phyloP scores from a whole-genome alignment of 1,140 invertebrate genomes.

The Psilanteris sp. region DNA sequence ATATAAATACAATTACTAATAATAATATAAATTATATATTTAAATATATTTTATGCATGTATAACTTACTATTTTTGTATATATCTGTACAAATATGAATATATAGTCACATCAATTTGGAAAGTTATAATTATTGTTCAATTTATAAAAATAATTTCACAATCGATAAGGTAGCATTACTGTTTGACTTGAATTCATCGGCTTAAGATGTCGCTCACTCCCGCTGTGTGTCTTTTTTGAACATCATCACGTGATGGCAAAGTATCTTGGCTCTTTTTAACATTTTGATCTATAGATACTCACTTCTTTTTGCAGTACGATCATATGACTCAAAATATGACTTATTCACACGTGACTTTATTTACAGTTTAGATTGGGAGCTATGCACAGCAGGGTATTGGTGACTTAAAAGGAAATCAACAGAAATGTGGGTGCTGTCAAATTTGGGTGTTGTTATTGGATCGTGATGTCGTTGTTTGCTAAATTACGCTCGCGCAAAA shows the following conservation, averaged over 20 bases:
- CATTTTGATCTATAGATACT: slow-evolving; percentile 54
- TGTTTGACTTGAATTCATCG: slow-evolving; percentile 3
- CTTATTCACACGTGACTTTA: slow-evolving; percentile 81
- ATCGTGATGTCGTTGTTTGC: slow-evolving; percentile 80
- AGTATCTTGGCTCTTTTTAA: slow-evolving; percentile 53
- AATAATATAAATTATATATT: too few relatives aligned
- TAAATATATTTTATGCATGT: too few relatives aligned
- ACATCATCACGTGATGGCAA: slow-evolving; percentile 41
- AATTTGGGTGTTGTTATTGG: slow-evolving; percentile 43
- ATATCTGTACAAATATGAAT: too few relatives aligned
- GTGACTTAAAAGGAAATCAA: too few relatives aligned
- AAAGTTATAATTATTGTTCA: too few relatives aligned
- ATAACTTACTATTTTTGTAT: too few relatives aligned
- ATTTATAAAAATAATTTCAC: too few relatives aligned
- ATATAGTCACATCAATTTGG: too few relatives aligned
- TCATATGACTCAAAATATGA: slow-evolving; percentile 80
- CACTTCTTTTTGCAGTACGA: slow-evolving; percentile 68
- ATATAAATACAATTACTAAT: too few relatives aligned
- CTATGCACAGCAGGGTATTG: slow-evolving; percentile 71
- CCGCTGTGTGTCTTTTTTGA: slow-evolving; percentile 5
- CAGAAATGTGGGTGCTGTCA: slow-evolving; percentile 47
- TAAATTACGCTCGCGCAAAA: slow-evolving; percentile 73
- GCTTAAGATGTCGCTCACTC: slow-evolving; percentile 41
- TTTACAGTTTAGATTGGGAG: slow-evolving; percentile 77
- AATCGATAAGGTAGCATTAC: slow-evolving; percentile 32